Conservation (phyloP, 1,140 invertebrate genomes). For the Lucilia cuprina region DNA sequence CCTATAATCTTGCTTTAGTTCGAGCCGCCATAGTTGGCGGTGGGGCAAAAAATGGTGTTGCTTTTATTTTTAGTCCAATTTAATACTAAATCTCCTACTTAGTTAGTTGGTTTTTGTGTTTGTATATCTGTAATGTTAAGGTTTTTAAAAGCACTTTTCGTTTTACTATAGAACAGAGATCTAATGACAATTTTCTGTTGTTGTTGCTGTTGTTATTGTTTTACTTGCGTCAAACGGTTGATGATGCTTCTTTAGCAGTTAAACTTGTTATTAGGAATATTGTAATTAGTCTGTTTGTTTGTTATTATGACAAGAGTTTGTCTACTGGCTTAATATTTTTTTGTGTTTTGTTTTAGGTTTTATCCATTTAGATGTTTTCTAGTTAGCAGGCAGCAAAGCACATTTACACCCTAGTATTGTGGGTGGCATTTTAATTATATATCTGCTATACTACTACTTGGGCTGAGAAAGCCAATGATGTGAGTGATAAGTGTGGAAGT, state of each 20-base stretch:
- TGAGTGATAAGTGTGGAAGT: too few species aligned
- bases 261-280: background rate
- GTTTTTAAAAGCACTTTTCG: background rate
- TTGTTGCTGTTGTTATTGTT: too few species aligned
- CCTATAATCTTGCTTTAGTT: background rate
- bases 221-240: background rate
- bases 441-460: background rate
- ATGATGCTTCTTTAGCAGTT: background rate
- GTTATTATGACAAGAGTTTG: background rate
- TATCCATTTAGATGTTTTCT: background rate
- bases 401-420: background rate
- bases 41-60: background rate
- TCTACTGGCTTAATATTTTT: background rate
- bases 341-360: background rate
- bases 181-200: background rate
- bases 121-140: too few species aligned
- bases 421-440: constrained; percentile 1
- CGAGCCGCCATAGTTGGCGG: too few species aligned
- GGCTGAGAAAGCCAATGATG: background rate
- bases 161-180: background rate
- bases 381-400: background rate
- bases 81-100: background rate
- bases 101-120: too few species aligned
- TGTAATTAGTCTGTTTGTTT: background rate
- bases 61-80: background rate